Evolutionary conservation across 2,113 vertebrate species (phyloP).

Genomic region (Sebastes fasciatus): DNA sequence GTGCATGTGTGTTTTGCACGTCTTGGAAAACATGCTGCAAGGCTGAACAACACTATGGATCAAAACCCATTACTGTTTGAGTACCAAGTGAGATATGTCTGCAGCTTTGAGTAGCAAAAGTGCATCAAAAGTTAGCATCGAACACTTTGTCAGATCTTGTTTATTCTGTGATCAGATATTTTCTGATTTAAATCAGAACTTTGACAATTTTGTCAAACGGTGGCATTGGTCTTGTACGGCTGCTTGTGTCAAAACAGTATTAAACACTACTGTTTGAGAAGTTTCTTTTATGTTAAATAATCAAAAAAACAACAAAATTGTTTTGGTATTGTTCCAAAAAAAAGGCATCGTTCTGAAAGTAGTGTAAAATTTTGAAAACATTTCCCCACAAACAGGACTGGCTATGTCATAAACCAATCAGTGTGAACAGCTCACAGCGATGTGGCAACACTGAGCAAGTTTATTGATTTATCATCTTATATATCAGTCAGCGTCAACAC

Average conservation of each 20-base stretch:
- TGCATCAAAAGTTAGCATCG: not conserved
- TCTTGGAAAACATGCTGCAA: slow-evolving; percentile 20
- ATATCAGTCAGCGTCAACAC: not conserved
- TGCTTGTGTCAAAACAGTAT: not conserved
- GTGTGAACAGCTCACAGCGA: not conserved
- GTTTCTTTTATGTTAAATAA: no score
- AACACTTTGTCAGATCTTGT: not conserved
- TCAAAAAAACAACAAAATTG: no score
- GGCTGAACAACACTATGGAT: not conserved
- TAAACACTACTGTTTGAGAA: not conserved
- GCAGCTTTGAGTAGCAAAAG: not conserved
- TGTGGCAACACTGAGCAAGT: no score
- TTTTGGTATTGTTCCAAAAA: not conserved
- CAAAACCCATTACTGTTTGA: not conserved
- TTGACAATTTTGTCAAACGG: no score
- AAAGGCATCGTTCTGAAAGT: not conserved
- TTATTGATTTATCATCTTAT: no score
- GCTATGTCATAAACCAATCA: not conserved
- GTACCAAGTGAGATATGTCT: not conserved
- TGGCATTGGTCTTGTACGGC: no score
- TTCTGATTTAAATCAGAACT: not conserved
- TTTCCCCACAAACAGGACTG: no score
- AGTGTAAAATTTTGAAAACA: not conserved
- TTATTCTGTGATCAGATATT: not conserved
- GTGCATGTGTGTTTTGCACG: slow-evolving; percentile 5